These are phyloP conservation scores for Metridium senile DNA, from an alignment of 92 coral and sea anemone species.

Conservation along the genomic window DNA sequence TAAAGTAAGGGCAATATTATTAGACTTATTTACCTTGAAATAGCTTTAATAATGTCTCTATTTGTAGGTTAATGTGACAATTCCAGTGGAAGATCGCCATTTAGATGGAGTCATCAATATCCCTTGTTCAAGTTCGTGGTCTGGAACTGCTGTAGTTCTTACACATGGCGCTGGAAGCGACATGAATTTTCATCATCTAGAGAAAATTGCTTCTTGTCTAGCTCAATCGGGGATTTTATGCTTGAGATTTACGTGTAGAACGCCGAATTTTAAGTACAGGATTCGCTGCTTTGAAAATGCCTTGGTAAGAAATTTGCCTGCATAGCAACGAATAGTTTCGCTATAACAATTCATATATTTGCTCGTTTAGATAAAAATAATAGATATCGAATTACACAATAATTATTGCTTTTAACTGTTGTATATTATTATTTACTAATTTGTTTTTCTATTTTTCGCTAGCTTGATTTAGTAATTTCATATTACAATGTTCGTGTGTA, in stretches of 20 bases:
- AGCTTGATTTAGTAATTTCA: too few relatives aligned
- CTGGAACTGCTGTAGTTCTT: constrained; percentile 80
- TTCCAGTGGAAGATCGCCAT: constrained; percentile 88
- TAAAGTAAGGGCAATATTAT: not conserved
- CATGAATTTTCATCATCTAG: constrained; percentile 79
- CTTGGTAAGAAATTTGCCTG: constrained; percentile 61
- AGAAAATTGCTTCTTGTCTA: constrained; percentile 74
- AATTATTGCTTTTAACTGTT: not conserved
- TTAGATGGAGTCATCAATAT: constrained; percentile 78
- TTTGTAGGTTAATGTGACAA: constrained; percentile 63
- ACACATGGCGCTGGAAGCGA: constrained; percentile 97
- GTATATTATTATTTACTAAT: not conserved
- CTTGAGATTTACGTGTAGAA: constrained; percentile 90
- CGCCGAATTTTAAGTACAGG: constrained; percentile 93
- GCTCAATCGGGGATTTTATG: constrained; percentile 89
- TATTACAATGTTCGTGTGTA: too few relatives aligned
- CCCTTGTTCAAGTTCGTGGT: constrained; percentile 87
- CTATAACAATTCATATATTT: too few relatives aligned
- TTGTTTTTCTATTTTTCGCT: too few relatives aligned
- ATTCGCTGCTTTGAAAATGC: constrained; percentile 80
- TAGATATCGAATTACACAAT: not conserved
- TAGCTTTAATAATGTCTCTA: not conserved
- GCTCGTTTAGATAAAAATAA: too few relatives aligned
- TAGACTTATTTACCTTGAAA: not conserved
- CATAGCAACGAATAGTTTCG: constrained; percentile 7